A percentile compares a stretch with the other conserved stretches of the same genome.
phyloP scores from a whole-genome alignment of 2,113 vertebrate genomes.

The Mobula hypostoma region DNA sequence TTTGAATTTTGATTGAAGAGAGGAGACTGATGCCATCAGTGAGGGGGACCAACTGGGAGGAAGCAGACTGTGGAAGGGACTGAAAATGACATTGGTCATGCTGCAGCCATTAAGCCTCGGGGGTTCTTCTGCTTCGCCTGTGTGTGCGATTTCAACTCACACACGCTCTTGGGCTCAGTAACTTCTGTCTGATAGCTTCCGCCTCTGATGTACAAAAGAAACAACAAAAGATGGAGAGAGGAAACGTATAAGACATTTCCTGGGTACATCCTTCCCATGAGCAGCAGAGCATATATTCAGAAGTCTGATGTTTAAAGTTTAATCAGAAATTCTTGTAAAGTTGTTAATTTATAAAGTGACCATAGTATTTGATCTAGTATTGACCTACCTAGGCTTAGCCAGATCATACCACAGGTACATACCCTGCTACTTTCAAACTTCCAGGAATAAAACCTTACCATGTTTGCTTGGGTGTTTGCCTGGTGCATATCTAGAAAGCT shows the following conservation, averaged over 20 bases:
- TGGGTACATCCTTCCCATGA: not conserved
- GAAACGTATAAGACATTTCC: not conserved
- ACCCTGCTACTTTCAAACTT: not conserved
- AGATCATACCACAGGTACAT: not conserved
- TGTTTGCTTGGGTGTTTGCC: not conserved
- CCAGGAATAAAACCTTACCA: not conserved
- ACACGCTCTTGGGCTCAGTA: not conserved
- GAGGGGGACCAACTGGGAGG: conserved; percentile 8
- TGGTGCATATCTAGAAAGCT: not conserved
- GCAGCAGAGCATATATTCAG: not conserved
- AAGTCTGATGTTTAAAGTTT: not conserved
- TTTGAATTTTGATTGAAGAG: not conserved
- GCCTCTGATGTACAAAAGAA: not conserved
- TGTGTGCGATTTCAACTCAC: not conserved
- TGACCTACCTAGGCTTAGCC: not conserved
- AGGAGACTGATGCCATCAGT: not conserved
- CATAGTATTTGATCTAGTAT: not conserved
- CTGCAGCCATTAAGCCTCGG: conserved; percentile 10
- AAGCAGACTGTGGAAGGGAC: conserved; percentile 2
- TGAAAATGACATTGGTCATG: not conserved
- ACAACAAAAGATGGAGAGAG: not conserved
- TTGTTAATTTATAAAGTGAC: not conserved
- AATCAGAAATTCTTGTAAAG: not conserved
- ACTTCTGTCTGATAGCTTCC: not conserved
- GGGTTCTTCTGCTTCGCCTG: not conserved